These are phyloP conservation scores for Ivindomyrus marchei DNA, from an alignment of 2,113 vertebrate species.

Conservation along the genomic window DNA sequence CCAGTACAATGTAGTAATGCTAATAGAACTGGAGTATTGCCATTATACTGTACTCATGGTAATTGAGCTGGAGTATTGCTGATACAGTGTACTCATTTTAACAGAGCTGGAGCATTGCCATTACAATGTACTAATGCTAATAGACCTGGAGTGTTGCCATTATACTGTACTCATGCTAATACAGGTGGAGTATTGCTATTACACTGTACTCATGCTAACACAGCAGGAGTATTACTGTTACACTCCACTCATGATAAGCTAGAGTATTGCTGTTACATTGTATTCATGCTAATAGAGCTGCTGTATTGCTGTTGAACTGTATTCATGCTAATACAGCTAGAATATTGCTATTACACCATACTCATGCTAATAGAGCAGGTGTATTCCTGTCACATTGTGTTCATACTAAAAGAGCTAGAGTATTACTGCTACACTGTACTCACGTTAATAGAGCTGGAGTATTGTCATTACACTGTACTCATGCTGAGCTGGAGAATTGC, in stretches of 20 bases:
- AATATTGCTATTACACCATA: neutral
- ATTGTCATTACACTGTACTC: neutral
- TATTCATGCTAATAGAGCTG: neutral
- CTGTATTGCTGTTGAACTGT: neutral
- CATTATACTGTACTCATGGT: neutral
- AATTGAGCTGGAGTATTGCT: neutral
- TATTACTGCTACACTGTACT: neutral
- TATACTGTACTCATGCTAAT: neutral
- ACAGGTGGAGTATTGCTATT: neutral
- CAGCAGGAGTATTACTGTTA: neutral
- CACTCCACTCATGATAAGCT: neutral
- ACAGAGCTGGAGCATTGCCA: neutral
- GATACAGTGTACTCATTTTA: neutral
- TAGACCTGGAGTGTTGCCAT: neutral
- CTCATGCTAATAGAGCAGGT: neutral
- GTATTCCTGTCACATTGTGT: neutral
- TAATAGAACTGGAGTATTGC: neutral
- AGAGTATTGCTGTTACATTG: neutral
- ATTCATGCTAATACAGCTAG: neutral
- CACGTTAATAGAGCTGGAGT: neutral
- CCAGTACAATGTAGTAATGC: no score
- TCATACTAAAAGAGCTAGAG: neutral
- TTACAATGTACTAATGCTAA: neutral
- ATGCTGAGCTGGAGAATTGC: neutral
- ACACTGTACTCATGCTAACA: neutral